A percentile compares a stretch with the other conserved stretches of the same genome.
Evolutionary conservation across 2,797 vertebrate genomes (phyloP).

Genomic region (Sebastes steindachneri): DNA sequence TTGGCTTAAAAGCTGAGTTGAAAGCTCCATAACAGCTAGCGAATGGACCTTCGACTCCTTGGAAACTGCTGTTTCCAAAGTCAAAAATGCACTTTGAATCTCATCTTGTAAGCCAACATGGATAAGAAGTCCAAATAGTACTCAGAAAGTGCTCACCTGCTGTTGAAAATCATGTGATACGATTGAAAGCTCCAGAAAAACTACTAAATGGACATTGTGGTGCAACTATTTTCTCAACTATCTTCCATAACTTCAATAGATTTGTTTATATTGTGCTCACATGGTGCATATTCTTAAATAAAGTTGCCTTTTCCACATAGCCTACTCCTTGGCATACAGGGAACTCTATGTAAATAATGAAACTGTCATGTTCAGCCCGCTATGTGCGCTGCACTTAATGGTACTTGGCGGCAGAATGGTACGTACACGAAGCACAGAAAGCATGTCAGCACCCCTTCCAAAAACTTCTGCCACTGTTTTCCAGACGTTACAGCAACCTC

Average conservation of each 20-base stretch:
- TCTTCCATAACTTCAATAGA: background rate
- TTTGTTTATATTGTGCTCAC: background rate
- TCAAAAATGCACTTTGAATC: background rate
- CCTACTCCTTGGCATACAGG: background rate
- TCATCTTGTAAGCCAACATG: background rate
- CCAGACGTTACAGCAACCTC: background rate
- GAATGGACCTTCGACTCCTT: background rate
- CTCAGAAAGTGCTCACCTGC: background rate
- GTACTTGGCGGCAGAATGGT: background rate
- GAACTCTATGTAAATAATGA: background rate
- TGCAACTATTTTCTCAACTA: background rate
- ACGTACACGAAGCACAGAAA: background rate
- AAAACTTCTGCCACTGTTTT: conserved; percentile 3
- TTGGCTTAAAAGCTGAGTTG: background rate
- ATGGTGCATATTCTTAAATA: background rate
- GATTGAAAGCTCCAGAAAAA: background rate
- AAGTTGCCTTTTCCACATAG: background rate
- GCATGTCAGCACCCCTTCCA: background rate
- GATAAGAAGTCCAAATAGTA: background rate
- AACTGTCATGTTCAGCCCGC: background rate
- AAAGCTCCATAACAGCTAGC: background rate
- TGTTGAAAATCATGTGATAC: background rate
- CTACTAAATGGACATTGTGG: background rate
- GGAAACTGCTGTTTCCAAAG: background rate
- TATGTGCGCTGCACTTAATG: background rate